Percentiles rank a stretch among this genome's conserved stretches.
Evolutionary conservation across 2,797 vertebrate genomes (phyloP).

Genomic region (Acridotheres tristis): DNA sequence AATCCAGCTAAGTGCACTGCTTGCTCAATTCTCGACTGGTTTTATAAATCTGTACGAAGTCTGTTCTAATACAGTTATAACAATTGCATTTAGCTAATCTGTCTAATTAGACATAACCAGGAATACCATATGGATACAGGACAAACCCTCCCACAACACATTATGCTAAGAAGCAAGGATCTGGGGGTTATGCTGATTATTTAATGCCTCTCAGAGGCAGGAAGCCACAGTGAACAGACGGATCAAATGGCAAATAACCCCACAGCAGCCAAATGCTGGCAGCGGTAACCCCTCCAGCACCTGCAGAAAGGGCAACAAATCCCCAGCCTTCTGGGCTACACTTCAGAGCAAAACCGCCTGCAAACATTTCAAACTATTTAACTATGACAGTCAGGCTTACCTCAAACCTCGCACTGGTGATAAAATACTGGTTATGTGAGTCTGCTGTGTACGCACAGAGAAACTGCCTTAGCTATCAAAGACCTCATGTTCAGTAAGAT

Average conservation of each 20-base stretch:
- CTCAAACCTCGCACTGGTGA: neutral
- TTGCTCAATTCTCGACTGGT: neutral
- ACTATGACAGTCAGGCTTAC: neutral
- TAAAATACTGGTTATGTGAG: neutral
- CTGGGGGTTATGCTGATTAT: neutral
- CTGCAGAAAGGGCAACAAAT: neutral
- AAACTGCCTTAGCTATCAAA: neutral
- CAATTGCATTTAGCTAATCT: neutral
- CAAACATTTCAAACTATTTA: neutral
- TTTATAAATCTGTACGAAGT: neutral
- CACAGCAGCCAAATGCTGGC: neutral
- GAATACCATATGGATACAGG: neutral
- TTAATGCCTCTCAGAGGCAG: neutral
- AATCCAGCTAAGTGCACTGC: neutral
- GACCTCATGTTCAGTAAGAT: neutral
- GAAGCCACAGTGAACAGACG: neutral
- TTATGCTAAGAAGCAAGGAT: neutral
- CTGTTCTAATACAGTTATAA: neutral
- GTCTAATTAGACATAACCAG: neutral
- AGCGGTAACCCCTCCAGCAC: neutral
- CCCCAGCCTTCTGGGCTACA: neutral
- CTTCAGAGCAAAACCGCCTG: neutral
- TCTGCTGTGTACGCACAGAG: accelerated
- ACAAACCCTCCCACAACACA: neutral
- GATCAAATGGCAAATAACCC: slow-evolving; percentile 6